phyloP scores from a whole-genome alignment of 2,113 vertebrate genomes.

The Ailuropoda melanoleuca region DNA sequence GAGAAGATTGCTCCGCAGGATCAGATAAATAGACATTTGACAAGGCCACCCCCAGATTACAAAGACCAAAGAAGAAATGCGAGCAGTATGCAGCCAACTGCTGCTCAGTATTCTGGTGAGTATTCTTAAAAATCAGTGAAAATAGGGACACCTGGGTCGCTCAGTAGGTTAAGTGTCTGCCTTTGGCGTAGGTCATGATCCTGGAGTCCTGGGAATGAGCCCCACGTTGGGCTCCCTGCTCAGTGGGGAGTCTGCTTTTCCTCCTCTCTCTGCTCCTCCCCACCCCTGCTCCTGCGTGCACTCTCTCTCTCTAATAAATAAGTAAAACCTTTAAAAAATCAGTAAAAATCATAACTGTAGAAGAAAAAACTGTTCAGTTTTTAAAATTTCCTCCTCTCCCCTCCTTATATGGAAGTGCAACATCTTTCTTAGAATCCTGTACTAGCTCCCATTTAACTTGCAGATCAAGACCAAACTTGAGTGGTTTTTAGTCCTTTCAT shows the following conservation, averaged over 20 bases:
- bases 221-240: background rate
- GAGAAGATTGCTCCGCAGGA: conserved; percentile 93
- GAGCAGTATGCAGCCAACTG: conserved; percentile 87
- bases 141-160: background rate
- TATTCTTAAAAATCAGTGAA: background rate
- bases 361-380: background rate
- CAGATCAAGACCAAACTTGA: background rate
- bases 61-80: conserved; percentile 92
- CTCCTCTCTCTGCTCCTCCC: too few species aligned
- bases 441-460: background rate
- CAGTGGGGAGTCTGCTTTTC: background rate
- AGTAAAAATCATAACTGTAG: background rate
- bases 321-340: background rate
- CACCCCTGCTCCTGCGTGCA: too few species aligned
- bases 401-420: background rate
- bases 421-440: background rate
- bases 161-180: background rate
- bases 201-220: background rate
- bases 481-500: background rate
- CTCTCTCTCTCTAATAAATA: background rate
- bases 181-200: background rate
- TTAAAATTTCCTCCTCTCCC: background rate
- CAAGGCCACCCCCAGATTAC: conserved; percentile 96
- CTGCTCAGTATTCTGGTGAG: conserved; percentile 90
- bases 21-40: conserved; percentile 93